A percentile compares a stretch with the other conserved stretches of the same genome.
Evolutionary conservation across 2,797 vertebrate genomes (phyloP).

Genomic region (Percopsis omiscomaycus): DNA sequence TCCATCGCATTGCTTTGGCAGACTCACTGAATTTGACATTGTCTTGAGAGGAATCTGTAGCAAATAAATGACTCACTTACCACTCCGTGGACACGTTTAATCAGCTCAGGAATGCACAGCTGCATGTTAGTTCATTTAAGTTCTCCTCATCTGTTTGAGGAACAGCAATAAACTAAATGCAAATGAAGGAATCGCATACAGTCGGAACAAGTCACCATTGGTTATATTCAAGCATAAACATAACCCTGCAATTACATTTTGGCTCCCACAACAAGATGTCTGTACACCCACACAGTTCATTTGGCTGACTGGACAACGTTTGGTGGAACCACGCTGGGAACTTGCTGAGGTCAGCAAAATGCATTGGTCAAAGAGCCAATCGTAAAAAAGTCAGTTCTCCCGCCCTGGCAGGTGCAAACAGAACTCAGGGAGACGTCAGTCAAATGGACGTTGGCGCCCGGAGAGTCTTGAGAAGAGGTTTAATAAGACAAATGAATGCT

Average conservation of each 20-base stretch:
- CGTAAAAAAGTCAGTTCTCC: too few species aligned
- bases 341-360: too few species aligned
- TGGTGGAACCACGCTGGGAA: too few species aligned
- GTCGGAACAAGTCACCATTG: too few species aligned
- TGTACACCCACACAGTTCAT: conserved; percentile 26
- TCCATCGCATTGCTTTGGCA: conserved; percentile 33
- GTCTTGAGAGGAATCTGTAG: conserved; percentile 31
- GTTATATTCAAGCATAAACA: not conserved
- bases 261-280: conserved; percentile 13
- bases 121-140: not conserved
- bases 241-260: not conserved
- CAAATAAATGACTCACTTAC: conserved; percentile 12
- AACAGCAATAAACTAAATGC: too few species aligned
- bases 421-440: too few species aligned
- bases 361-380: too few species aligned
- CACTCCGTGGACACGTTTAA: conserved; percentile 13
- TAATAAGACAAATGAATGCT: too few species aligned
- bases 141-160: not conserved
- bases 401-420: too few species aligned
- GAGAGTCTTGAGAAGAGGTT: too few species aligned
- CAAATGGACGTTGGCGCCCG: too few species aligned
- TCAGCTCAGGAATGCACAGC: conserved; percentile 17
- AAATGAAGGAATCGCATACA: too few species aligned
- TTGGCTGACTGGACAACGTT: conserved; percentile 3
- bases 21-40: conserved; percentile 39